phyloP scores from a whole-genome alignment of 2,888 invertebrate genomes.

The Tinea trinotella region DNA sequence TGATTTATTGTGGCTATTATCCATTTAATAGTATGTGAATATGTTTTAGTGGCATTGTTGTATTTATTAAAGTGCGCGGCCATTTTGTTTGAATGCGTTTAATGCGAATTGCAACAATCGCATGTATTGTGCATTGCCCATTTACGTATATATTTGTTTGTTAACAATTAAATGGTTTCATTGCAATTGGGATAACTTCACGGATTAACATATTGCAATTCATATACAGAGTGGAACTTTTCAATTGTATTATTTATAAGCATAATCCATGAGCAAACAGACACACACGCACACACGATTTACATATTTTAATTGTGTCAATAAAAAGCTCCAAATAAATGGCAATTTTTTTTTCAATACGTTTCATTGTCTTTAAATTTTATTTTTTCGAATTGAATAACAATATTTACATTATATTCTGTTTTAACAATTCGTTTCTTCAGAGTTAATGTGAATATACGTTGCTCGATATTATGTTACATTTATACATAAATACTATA shows the following conservation, averaged over 20 bases:
- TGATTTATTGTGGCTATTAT: too few species aligned
- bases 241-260: background rate
- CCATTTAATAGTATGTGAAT: too few species aligned
- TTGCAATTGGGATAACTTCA: background rate
- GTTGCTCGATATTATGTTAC: too few species aligned
- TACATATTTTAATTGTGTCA: constrained; percentile 8
- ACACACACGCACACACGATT: background rate
- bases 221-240: background rate
- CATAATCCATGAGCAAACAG: background rate
- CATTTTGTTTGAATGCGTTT: too few species aligned
- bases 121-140: too few species aligned
- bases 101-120: too few species aligned
- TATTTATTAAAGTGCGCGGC: too few species aligned
- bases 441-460: too few species aligned
- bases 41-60: too few species aligned
- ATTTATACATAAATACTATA: too few species aligned
- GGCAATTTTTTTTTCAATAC: background rate
- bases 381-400: background rate
- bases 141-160: background rate
- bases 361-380: background rate
- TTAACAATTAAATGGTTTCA: background rate
- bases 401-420: too few species aligned
- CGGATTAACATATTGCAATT: background rate
- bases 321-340: background rate
- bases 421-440: too few species aligned